Evolutionary conservation across 2,888 invertebrate genomes (phyloP).

Genomic region (Hirtodrosophila trivittata): DNA sequence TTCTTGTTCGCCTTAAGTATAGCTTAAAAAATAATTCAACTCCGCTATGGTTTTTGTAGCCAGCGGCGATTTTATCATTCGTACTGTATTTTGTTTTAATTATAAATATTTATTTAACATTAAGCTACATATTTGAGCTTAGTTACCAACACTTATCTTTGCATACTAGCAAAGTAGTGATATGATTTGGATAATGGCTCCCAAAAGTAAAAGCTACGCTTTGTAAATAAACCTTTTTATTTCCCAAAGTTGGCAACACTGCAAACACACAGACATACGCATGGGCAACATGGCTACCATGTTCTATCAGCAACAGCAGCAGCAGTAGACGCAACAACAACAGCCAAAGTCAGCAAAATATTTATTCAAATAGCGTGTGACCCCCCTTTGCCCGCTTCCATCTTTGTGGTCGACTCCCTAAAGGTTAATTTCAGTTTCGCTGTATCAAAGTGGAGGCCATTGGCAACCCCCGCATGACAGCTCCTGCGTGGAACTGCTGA

Average conservation of each 20-base stretch:
- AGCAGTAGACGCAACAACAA: constrained; percentile 16
- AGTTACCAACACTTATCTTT: no score
- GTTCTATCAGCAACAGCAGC: constrained; percentile 15
- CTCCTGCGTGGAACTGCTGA: constrained; percentile 16
- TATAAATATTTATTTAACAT: no score
- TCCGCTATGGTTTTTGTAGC: no score
- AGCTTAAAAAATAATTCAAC: no score
- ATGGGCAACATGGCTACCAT: constrained; percentile 14
- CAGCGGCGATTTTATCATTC: no score
- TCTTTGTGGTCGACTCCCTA: constrained; percentile 49
- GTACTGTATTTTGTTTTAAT: no score
- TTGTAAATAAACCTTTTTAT: background rate
- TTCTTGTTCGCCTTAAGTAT: no score
- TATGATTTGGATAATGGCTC: no score
- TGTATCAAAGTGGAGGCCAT: constrained; percentile 42
- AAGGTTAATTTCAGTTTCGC: constrained; percentile 80
- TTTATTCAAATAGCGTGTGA: constrained; percentile 81
- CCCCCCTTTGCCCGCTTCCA: constrained; percentile 9
- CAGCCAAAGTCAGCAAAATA: constrained; percentile 79
- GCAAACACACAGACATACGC: background rate
- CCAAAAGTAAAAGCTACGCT: no score
- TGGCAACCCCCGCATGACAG: constrained; percentile 29
- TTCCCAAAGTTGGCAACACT: background rate
- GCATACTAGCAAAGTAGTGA: no score
- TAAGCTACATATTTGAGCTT: no score